Conservation (phyloP, 2,797 vertebrate species). For the Gymnodraco acuticeps region DNA sequence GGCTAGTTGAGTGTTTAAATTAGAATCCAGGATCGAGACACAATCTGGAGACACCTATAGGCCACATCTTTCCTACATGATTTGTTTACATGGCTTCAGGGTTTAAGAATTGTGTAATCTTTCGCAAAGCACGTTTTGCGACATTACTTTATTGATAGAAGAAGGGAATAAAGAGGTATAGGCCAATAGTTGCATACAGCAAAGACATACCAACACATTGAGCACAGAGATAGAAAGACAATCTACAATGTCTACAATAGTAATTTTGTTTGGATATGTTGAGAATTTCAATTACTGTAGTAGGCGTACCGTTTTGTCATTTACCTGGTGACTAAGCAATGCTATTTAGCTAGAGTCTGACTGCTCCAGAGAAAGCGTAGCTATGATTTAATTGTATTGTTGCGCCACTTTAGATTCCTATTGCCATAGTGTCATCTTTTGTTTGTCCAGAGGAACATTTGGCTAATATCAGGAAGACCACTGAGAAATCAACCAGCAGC, state of each 20-base stretch:
- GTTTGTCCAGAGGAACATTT: slow-evolving; percentile 6
- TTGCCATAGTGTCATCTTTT: slow-evolving; percentile 7
- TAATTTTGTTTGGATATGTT: background rate
- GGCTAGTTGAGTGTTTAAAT: background rate
- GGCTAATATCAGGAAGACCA: slow-evolving; percentile 2
- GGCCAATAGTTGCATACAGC: background rate
- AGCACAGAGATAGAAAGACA: background rate
- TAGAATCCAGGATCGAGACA: background rate
- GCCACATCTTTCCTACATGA: background rate
- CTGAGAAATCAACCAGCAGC: slow-evolving; percentile 22
- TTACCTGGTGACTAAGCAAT: background rate
- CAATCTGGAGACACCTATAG: background rate
- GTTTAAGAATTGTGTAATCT: background rate
- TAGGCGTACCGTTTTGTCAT: background rate
- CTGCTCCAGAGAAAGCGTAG: slow-evolving; percentile 10
- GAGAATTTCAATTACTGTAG: background rate
- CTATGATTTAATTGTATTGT: slow-evolving; percentile 2
- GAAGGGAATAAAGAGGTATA: background rate
- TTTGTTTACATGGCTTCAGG: slow-evolving; percentile 14
- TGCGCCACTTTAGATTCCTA: background rate
- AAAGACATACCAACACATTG: background rate
- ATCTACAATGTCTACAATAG: background rate
- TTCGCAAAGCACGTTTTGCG: background rate
- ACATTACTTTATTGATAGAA: background rate
- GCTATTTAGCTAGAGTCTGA: slow-evolving; percentile 10